Conservation (phyloP, 2,888 invertebrate genomes). For the Netelia virgata region DNA sequence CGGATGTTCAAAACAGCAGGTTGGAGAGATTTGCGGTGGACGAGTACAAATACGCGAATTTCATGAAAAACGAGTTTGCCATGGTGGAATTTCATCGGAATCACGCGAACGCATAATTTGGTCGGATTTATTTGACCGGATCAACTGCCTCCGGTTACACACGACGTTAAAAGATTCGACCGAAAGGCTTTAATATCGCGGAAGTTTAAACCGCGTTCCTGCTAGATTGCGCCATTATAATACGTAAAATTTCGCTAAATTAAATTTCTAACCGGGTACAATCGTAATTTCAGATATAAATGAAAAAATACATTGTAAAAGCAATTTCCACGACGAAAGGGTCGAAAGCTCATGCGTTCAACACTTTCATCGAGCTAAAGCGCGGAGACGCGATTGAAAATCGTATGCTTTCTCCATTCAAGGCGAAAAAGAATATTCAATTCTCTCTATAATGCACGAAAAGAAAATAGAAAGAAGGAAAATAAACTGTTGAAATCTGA, state of each 20-base stretch:
- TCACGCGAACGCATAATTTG: too few species aligned
- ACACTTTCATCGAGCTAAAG: background rate
- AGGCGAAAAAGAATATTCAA: background rate
- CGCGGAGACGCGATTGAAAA: background rate
- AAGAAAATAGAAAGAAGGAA: background rate
- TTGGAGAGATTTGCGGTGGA: too few species aligned
- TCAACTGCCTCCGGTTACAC: too few species aligned
- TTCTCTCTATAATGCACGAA: background rate
- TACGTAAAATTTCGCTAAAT: background rate
- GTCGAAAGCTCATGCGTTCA: background rate
- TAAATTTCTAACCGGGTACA: background rate
- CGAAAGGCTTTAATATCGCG: too few species aligned
- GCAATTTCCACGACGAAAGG: background rate
- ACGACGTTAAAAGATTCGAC: background rate
- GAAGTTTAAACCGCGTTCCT: background rate
- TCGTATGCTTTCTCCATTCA: background rate
- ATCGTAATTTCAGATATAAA: constrained; percentile 15
- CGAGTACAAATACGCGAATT: too few species aligned
- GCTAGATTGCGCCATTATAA: background rate
- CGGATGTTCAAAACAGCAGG: too few species aligned
- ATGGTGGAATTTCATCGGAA: too few species aligned
- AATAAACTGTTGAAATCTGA: constrained; percentile 36
- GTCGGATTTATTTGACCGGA: too few species aligned
- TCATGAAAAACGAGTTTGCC: too few species aligned
- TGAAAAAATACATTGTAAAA: constrained; percentile 11